phyloP scores from a whole-genome alignment of 2,113 vertebrate species.

The Microtus oregoni region DNA sequence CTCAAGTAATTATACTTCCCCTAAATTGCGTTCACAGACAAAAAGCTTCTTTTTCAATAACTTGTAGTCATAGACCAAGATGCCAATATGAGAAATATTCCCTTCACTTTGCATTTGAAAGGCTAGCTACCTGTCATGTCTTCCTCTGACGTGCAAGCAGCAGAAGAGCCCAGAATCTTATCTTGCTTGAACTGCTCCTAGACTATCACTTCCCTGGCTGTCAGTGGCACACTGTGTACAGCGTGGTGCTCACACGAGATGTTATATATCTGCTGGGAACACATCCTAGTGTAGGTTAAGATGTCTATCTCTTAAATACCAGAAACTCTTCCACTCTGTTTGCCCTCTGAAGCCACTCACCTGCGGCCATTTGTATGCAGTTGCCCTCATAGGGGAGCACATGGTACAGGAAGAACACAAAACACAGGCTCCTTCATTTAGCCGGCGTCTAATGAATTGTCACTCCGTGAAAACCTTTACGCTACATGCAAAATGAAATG shows the following conservation, averaged over 20 bases:
- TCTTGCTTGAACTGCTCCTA: not conserved
- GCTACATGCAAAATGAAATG: not conserved
- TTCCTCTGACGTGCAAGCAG: not conserved
- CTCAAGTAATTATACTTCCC: slow-evolving; percentile 25
- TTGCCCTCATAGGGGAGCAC: not conserved
- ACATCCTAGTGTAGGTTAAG: rapidly evolving
- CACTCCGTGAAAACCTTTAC: not conserved
- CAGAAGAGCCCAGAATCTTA: not conserved
- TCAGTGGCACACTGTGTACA: rapidly evolving
- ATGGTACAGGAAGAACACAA: not conserved
- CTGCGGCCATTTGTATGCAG: not conserved
- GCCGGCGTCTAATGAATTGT: not conserved
- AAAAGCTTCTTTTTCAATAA: slow-evolving; percentile 23
- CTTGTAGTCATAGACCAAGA: slow-evolving; percentile 51
- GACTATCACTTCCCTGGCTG: not conserved
- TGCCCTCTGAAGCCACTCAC: not conserved
- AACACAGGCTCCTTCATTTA: not conserved
- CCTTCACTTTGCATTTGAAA: slow-evolving; percentile 8
- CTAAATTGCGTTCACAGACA: slow-evolving; percentile 58
- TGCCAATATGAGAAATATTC: slow-evolving; percentile 21
- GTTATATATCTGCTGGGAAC: not conserved
- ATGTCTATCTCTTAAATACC: slow-evolving; percentile 5
- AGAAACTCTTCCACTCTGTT: slow-evolving; percentile 11
- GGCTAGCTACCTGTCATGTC: not conserved
- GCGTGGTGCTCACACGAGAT: not conserved